A percentile compares a stretch with the other conserved stretches of the same genome.
phyloP scores from a whole-genome alignment of 1,140 invertebrate species.

The Popillia japonica region DNA sequence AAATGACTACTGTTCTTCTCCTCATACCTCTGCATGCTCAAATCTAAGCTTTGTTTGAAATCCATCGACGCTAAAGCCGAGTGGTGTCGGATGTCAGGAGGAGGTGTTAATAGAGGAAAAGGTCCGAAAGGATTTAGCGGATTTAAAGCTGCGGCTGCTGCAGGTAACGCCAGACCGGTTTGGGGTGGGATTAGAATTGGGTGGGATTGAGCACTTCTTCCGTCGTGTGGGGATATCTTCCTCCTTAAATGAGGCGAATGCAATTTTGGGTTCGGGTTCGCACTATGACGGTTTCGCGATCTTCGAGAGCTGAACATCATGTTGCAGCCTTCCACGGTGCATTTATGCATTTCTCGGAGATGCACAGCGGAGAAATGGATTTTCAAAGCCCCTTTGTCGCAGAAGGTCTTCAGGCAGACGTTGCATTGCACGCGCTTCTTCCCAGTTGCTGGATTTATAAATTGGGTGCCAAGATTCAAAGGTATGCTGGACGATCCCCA shows the following conservation, averaged over 20 bases:
- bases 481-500: slow-evolving; percentile 86
- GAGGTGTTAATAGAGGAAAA: slow-evolving; percentile 77
- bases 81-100: slow-evolving; percentile 74
- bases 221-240: slow-evolving; percentile 93
- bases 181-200: slow-evolving; percentile 79
- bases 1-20: slow-evolving; percentile 63
- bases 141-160: slow-evolving; percentile 68
- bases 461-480: slow-evolving; percentile 85
- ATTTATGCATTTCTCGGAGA: slow-evolving; percentile 98
- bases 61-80: slow-evolving; percentile 69
- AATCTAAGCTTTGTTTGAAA: slow-evolving; percentile 69
- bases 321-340: slow-evolving; percentile 97
- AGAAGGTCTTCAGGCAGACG: slow-evolving; percentile 98
- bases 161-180: slow-evolving; percentile 67
- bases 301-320: slow-evolving; percentile 99
- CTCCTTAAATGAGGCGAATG: slow-evolving; percentile 93
- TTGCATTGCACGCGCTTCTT: slow-evolving; percentile 98
- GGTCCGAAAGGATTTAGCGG: slow-evolving; percentile 76
- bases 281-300: slow-evolving; percentile 95
- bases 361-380: slow-evolving; percentile 99
- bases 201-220: slow-evolving; percentile 85
- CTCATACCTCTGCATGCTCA: slow-evolving; percentile 69
- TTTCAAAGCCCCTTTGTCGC: slow-evolving; percentile 99
- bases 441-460: slow-evolving; percentile 90
- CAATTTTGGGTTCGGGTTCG: slow-evolving; percentile 98